These are phyloP conservation scores for Ammodytes marinus DNA, from an alignment of 2,113 vertebrate genomes.

Conservation along the genomic window DNA sequence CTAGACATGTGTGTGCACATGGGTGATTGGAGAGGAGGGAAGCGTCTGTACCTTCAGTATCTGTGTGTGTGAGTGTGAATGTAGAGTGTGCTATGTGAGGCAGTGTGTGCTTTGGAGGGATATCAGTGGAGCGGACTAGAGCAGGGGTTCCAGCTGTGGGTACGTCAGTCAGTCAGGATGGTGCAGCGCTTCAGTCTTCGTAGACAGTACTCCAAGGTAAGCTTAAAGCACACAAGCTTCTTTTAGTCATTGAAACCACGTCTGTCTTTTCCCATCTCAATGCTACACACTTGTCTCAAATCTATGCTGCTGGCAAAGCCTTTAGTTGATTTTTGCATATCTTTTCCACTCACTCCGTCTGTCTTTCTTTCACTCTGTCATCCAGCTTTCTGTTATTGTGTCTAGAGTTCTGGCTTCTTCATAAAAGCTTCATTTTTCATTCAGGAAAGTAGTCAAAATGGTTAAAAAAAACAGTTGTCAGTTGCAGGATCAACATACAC, in stretches of 20 bases:
- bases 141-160: conserved; percentile 62
- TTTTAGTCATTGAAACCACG: conserved; percentile 16
- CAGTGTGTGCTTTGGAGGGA: conserved; percentile 55
- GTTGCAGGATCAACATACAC: not conserved
- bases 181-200: conserved; percentile 87
- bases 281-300: not conserved
- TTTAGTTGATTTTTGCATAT: conserved; percentile 8
- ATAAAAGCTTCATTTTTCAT: conserved; percentile 21
- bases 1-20: conserved; percentile 68
- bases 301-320: conserved; percentile 10
- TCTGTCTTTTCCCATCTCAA: conserved; percentile 10
- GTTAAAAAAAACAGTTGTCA: not conserved
- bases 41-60: conserved; percentile 48
- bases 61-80: conserved; percentile 38
- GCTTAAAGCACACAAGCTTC: conserved; percentile 43
- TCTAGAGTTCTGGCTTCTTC: not conserved
- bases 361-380: conserved; percentile 13
- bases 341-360: not conserved
- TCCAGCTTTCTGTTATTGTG: conserved; percentile 19
- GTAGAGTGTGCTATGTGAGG: conserved; percentile 49
- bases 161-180: conserved; percentile 77
- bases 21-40: conserved; percentile 64
- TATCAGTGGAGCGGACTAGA: conserved; percentile 54
- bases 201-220: conserved; percentile 86
- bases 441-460: conserved; percentile 3